These are phyloP conservation scores for Dysmachus trigonus DNA, from an alignment of 2,888 invertebrate species.

Conservation along the genomic window DNA sequence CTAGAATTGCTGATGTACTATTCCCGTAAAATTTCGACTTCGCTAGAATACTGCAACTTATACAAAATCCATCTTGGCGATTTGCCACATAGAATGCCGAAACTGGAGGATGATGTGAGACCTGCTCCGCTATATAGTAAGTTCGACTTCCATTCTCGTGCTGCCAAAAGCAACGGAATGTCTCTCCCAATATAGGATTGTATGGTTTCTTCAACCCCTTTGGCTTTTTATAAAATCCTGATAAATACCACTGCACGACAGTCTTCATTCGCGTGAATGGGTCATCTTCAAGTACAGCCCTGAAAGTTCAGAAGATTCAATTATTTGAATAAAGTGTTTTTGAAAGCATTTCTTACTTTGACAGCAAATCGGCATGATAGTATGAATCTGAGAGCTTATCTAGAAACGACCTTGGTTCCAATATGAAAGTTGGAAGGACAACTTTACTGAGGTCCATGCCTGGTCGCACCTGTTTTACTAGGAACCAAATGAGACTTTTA, in stretches of 20 bases:
- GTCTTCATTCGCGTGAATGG: slow-evolving; percentile 89
- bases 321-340: background rate
- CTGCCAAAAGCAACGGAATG: slow-evolving; percentile 90
- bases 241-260: slow-evolving; percentile 90
- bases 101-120: slow-evolving; percentile 94
- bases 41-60: slow-evolving; percentile 89
- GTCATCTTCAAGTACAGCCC: slow-evolving; percentile 84
- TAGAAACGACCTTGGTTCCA: slow-evolving; percentile 92
- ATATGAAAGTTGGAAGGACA: slow-evolving; percentile 91
- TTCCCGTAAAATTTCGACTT: slow-evolving; percentile 97
- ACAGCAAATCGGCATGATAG: slow-evolving; percentile 90
- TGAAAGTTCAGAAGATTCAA: slow-evolving; percentile 57
- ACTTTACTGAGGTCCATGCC: slow-evolving; percentile 91
- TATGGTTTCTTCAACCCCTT: slow-evolving; percentile 96
- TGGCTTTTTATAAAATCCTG: slow-evolving; percentile 93
- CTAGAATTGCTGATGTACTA: slow-evolving; percentile 91
- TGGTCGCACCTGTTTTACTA: slow-evolving; percentile 93
- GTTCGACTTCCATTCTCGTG: slow-evolving; percentile 84
- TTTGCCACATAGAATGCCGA: slow-evolving; percentile 94
- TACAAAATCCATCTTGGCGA: slow-evolving; percentile 90
- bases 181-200: slow-evolving; percentile 93
- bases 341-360: slow-evolving; percentile 70
- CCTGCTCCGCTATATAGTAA: slow-evolving; percentile 93
- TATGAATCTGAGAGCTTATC: slow-evolving; percentile 94
- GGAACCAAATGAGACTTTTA: slow-evolving; percentile 92